Evolutionary conservation across 2,797 vertebrate genomes (phyloP).

Genomic region (Phylloscopus collybita): DNA sequence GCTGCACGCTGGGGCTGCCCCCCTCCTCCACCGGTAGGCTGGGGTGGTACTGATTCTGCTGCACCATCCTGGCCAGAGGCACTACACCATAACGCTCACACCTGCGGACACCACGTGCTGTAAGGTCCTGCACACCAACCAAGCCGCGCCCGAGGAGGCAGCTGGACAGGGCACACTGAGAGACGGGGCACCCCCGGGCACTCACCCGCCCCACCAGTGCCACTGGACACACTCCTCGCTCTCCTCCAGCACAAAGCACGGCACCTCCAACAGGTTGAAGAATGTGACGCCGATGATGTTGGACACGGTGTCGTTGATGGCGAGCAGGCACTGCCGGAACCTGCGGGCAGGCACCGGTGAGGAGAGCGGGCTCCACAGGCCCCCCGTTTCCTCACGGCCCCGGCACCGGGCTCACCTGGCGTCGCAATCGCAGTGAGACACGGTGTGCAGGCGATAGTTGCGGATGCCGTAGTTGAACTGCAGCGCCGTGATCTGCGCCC

Average conservation of each 20-base stretch:
- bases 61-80: constrained; percentile 80
- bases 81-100: constrained; percentile 78
- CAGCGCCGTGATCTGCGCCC: constrained; percentile 83
- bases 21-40: not conserved
- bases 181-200: not conserved
- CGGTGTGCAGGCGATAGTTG: constrained; percentile 88
- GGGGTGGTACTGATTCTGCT: constrained; percentile 75
- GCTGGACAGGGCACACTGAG: rapidly evolving
- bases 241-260: constrained; percentile 86
- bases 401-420: constrained; percentile 39
- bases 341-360: constrained; percentile 57
- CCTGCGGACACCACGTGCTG: constrained; percentile 48
- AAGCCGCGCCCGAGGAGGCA: rapidly evolving
- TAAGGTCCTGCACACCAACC: not conserved
- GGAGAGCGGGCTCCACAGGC: not conserved
- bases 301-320: constrained; percentile 80
- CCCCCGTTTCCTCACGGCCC: rapidly evolving
- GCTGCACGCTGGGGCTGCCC: not conserved
- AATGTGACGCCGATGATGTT: constrained; percentile 85
- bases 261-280: constrained; percentile 87
- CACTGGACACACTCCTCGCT: constrained; percentile 81
- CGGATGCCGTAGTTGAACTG: constrained; percentile 84
- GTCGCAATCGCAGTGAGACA: constrained; percentile 92
- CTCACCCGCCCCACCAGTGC: constrained; percentile 89
- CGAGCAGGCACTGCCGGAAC: constrained; percentile 82